A percentile compares a stretch with the other conserved stretches of the same genome.
phyloP scores from a whole-genome alignment of 2,797 vertebrate species.

The Propithecus deckenii region DNA sequence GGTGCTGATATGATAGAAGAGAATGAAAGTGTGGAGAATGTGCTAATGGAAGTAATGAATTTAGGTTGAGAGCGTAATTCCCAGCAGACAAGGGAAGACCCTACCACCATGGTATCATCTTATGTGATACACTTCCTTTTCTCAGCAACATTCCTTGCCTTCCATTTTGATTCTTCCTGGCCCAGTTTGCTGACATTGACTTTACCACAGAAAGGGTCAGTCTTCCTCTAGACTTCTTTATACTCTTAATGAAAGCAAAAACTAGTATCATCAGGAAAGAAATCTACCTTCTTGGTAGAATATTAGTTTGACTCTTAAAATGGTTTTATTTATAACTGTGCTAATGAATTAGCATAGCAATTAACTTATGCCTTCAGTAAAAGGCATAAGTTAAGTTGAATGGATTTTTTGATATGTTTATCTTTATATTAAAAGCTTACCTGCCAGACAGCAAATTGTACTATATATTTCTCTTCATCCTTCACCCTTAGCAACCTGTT shows the following conservation, averaged over 20 bases:
- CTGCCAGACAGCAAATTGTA: background rate
- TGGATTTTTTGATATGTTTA: background rate
- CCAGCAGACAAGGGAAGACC: background rate
- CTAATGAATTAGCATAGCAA: background rate
- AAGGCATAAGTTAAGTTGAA: background rate
- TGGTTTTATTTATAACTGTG: background rate
- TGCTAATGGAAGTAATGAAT: background rate
- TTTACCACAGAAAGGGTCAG: background rate
- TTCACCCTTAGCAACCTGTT: background rate
- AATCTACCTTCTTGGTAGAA: background rate
- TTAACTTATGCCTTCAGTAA: background rate
- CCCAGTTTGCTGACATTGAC: background rate
- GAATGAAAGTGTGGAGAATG: background rate
- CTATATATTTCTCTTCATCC: background rate
- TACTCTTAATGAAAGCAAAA: background rate
- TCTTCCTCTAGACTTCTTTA: background rate
- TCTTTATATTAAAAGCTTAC: background rate
- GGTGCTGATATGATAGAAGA: background rate
- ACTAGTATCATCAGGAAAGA: background rate
- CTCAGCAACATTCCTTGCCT: background rate
- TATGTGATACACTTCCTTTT: background rate
- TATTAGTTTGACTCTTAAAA: background rate
- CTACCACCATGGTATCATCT: background rate
- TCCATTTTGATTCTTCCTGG: background rate
- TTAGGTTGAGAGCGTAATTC: background rate